A percentile compares a stretch with the other conserved stretches of the same genome.
Evolutionary conservation across 2,888 invertebrate species (phyloP).

Genomic region (Eueremaeus valkanovi): DNA sequence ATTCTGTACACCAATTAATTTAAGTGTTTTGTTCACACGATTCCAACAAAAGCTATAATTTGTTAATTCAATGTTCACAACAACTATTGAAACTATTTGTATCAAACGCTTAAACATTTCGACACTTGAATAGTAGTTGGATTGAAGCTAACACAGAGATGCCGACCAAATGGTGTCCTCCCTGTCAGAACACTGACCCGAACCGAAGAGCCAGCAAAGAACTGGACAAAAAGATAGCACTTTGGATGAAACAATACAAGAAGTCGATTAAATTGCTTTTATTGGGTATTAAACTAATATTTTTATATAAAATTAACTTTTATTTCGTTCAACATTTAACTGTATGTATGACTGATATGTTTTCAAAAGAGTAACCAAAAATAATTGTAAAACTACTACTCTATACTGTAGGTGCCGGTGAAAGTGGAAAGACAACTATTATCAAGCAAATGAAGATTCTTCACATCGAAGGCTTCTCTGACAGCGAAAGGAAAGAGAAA

Average conservation of each 20-base stretch:
- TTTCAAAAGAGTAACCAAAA: too few relatives aligned
- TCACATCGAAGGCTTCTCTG: constrained; percentile 71
- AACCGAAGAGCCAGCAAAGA: constrained; percentile 47
- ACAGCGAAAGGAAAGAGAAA: constrained; percentile 67
- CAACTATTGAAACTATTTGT: too few relatives aligned
- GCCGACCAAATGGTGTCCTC: neutral
- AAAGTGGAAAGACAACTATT: constrained; percentile 79
- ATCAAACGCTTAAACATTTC: too few relatives aligned
- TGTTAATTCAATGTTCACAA: neutral
- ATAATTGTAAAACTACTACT: too few relatives aligned
- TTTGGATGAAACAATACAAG: constrained; percentile 50
- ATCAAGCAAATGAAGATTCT: constrained; percentile 82
- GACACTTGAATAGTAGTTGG: too few relatives aligned
- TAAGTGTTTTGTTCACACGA: neutral
- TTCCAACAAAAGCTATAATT: neutral
- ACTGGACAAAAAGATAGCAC: constrained; percentile 49
- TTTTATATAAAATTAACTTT: too few relatives aligned
- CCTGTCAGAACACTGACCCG: constrained; percentile 40
- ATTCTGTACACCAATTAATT: neutral
- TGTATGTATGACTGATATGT: too few relatives aligned
- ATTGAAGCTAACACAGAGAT: too few relatives aligned
- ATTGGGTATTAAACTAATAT: constrained; percentile 48
- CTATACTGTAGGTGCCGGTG: constrained; percentile 68
- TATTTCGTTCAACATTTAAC: too few relatives aligned
- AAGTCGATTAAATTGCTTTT: constrained; percentile 50